These are phyloP conservation scores for Pituophis catenifer DNA, from an alignment of 2,113 vertebrate genomes.

Conservation along the genomic window DNA sequence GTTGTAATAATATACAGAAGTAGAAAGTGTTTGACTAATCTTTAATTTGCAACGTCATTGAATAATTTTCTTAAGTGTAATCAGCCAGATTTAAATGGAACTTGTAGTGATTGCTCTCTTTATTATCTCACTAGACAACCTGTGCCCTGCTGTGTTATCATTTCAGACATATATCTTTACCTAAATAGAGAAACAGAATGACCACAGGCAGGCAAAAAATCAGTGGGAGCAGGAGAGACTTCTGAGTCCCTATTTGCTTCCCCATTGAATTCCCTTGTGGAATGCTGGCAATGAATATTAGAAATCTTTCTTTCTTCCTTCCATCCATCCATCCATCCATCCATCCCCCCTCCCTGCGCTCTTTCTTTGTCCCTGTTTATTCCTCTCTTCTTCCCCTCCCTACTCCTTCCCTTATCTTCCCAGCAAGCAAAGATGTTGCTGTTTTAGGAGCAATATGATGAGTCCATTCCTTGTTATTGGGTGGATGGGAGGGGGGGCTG, in stretches of 20 bases:
- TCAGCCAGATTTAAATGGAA: conserved; percentile 59
- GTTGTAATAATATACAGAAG: conserved; percentile 33
- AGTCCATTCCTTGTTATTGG: background rate
- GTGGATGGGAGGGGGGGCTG: background rate
- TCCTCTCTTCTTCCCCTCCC: no score
- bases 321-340: background rate
- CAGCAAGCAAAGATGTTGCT: background rate
- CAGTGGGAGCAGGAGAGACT: background rate
- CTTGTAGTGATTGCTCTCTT: conserved; percentile 58
- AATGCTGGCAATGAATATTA: background rate
- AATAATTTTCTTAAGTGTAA: conserved; percentile 59
- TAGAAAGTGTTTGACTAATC: conserved; percentile 54
- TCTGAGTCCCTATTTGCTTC: background rate
- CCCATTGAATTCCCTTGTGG: background rate
- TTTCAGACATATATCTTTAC: background rate
- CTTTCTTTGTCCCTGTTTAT: background rate
- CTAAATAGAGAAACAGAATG: background rate
- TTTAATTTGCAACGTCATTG: conserved; percentile 36
- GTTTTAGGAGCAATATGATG: background rate
- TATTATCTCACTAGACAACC: conserved; percentile 53
- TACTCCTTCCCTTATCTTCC: background rate
- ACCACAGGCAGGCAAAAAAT: background rate
- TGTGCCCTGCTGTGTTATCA: background rate
- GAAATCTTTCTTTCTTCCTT: background rate
- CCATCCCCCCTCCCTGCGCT: background rate